Percentiles rank a stretch among this genome's conserved stretches.
These are phyloP conservation scores for Morpho deidamia DNA, from an alignment of 2,888 invertebrate species.

Conservation along the genomic window DNA sequence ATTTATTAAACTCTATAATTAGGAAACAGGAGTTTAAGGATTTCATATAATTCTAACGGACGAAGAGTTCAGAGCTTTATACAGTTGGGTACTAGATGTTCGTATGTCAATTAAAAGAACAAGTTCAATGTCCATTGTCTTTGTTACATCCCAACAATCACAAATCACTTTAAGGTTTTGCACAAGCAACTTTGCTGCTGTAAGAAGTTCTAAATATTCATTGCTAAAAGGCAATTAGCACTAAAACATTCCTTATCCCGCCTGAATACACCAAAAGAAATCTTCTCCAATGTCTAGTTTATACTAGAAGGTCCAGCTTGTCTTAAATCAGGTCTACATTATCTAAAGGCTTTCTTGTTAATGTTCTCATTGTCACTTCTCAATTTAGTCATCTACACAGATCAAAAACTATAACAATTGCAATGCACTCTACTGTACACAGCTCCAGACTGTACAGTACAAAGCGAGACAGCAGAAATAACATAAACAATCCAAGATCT, in stretches of 20 bases:
- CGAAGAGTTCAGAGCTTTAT: slow-evolving; percentile 49
- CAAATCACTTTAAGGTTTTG: not conserved
- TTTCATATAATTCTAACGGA: slow-evolving; percentile 50
- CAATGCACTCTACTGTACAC: slow-evolving; percentile 61
- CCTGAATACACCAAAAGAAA: not conserved
- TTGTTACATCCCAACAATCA: slow-evolving; percentile 3
- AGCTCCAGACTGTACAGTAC: slow-evolving; percentile 54
- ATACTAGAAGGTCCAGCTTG: not conserved
- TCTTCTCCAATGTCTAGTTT: not conserved
- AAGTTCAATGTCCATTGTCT: slow-evolving; percentile 17
- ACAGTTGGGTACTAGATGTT: slow-evolving; percentile 40
- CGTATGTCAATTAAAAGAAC: slow-evolving; percentile 7
- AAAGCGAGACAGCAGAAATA: slow-evolving; percentile 48
- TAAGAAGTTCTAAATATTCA: not conserved
- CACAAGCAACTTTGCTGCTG: not conserved
- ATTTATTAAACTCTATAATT: slow-evolving; percentile 13
- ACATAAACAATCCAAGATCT: slow-evolving; percentile 31
- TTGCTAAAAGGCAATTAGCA: not conserved
- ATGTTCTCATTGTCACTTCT: slow-evolving; percentile 4
- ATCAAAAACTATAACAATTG: slow-evolving; percentile 53
- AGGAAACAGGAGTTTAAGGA: slow-evolving; percentile 36
- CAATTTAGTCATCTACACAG: slow-evolving; percentile 54
- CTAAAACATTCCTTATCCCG: too few relatives aligned
- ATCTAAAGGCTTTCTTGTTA: not conserved
- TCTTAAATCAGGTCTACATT: not conserved